Evolutionary conservation across 2,797 vertebrate genomes (phyloP).

Genomic region (Erithacus rubecula): DNA sequence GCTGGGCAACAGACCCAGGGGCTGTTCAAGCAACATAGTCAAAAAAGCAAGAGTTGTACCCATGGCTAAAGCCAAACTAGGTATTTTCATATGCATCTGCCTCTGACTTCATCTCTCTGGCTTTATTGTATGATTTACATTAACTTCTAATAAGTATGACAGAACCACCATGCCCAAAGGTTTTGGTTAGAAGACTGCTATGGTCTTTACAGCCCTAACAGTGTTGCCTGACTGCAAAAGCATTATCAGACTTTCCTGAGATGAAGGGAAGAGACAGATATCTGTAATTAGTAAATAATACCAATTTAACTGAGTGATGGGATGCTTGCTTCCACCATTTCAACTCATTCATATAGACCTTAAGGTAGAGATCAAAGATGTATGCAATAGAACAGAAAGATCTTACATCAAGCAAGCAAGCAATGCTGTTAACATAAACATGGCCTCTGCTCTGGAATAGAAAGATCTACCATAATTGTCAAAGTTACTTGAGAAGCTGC

Average conservation of each 20-base stretch:
- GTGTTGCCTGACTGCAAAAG: background rate
- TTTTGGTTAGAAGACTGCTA: background rate
- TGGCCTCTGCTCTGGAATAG: background rate
- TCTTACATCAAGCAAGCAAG: background rate
- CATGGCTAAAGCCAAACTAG: background rate
- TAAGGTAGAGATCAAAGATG: background rate
- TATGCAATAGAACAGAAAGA: background rate
- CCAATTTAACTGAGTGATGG: background rate
- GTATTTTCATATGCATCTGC: background rate
- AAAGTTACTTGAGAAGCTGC: background rate
- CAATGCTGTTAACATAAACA: background rate
- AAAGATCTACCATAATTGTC: background rate
- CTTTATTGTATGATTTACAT: background rate
- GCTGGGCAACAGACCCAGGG: background rate
- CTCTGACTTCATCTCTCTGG: background rate
- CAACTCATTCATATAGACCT: background rate
- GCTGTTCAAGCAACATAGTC: background rate
- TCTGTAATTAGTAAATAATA: background rate
- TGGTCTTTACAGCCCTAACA: background rate
- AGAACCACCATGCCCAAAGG: background rate
- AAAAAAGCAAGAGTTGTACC: background rate
- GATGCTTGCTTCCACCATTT: background rate
- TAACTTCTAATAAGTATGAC: background rate
- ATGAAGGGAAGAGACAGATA: background rate
- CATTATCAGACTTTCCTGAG: background rate